These are phyloP conservation scores for Fragum whitleyi DNA, from an alignment of 2,888 invertebrate genomes.

Conservation along the genomic window DNA sequence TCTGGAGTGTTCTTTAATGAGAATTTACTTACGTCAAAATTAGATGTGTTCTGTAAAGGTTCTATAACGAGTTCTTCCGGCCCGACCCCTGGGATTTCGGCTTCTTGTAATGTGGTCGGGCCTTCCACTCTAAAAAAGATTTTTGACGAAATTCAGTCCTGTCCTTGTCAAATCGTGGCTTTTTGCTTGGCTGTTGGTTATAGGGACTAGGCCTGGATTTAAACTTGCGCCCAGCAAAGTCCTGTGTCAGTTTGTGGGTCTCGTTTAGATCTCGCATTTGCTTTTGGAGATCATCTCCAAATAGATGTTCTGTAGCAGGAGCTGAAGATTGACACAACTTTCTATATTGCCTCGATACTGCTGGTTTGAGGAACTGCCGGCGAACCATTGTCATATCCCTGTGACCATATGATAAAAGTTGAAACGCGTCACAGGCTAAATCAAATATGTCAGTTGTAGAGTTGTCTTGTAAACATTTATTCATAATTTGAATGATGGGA, in stretches of 20 bases:
- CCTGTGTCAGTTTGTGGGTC: background rate
- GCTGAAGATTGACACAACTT: background rate
- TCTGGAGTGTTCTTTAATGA: slow-evolving; percentile 5
- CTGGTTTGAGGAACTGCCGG: slow-evolving; percentile 1
- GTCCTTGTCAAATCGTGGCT: background rate
- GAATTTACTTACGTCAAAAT: background rate
- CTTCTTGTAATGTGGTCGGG: background rate
- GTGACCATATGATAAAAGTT: background rate
- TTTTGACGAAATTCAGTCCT: too few species aligned
- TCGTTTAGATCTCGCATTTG: slow-evolving; percentile 6
- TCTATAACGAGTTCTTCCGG: background rate
- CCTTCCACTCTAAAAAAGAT: slow-evolving; percentile 8
- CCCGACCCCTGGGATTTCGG: background rate
- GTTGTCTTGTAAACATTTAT: background rate
- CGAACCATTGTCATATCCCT: background rate
- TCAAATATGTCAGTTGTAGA: background rate
- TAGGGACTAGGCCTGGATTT: background rate
- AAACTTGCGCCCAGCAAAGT: background rate
- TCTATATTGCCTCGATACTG: slow-evolving; percentile 6
- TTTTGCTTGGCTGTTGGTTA: background rate
- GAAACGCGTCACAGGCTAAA: background rate
- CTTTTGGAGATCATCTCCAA: slow-evolving; percentile 16
- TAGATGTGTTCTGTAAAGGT: background rate
- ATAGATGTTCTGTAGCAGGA: slow-evolving; percentile 1
- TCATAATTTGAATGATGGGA: background rate